These are phyloP conservation scores for Heliornis fulica DNA, from an alignment of 2,113 vertebrate species.

Conservation along the genomic window DNA sequence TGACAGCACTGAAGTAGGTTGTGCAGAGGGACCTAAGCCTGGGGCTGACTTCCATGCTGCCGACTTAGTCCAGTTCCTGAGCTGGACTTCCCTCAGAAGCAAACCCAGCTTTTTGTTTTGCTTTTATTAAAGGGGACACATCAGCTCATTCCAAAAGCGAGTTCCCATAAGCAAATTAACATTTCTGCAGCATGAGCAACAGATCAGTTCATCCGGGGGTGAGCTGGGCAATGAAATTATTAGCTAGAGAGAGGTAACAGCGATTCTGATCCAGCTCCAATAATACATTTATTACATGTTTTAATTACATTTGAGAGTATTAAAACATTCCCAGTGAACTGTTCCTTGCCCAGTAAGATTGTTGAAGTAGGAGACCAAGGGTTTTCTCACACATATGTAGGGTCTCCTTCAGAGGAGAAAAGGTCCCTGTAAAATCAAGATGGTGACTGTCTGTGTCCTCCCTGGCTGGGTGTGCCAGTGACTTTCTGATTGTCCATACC, in stretches of 20 bases:
- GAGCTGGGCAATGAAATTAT: not conserved
- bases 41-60: not conserved
- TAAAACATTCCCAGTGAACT: not conserved
- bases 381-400: not conserved
- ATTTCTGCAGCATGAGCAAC: not conserved
- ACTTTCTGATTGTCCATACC: not conserved
- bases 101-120: not conserved
- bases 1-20: accelerated
- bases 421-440: not conserved
- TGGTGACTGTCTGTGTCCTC: not conserved
- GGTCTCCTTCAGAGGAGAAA: not conserved
- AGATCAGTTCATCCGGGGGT: not conserved
- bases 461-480: not conserved
- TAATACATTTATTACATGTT: not conserved
- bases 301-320: not conserved
- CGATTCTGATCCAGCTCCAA: not conserved
- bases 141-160: not conserved
- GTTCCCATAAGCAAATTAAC: not conserved
- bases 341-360: not conserved
- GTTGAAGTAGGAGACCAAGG: not conserved
- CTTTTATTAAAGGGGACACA: not conserved
- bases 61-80: not conserved
- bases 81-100: not conserved
- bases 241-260: not conserved
- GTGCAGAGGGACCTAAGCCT: not conserved